These are phyloP conservation scores for Sardina pilchardus DNA, from an alignment of 2,113 vertebrate genomes.

Conservation along the genomic window DNA sequence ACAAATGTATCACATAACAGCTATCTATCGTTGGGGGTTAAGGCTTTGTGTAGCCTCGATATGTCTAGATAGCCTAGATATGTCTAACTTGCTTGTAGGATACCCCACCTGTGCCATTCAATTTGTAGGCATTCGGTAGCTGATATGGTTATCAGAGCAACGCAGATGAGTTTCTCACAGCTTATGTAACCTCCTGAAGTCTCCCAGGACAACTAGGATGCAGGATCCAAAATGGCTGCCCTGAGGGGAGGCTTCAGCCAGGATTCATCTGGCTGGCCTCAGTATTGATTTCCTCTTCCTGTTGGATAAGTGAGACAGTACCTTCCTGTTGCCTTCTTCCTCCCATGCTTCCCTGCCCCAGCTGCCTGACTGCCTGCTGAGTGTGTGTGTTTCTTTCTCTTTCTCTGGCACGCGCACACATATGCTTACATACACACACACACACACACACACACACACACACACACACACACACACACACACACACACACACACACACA, in stretches of 20 bases:
- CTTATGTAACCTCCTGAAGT: neutral
- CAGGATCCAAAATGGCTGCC: neutral
- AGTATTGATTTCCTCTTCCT: slow-evolving; percentile 50
- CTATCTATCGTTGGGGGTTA: too few species aligned
- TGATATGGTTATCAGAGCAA: neutral
- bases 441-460: too few species aligned
- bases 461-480: too few species aligned
- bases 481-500: too few species aligned
- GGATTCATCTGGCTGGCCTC: slow-evolving; percentile 16
- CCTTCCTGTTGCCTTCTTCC: slow-evolving; percentile 33
- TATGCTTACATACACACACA: too few species aligned
- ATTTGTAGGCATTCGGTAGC: too few species aligned
- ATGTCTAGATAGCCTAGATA: too few species aligned
- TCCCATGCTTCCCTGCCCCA: slow-evolving; percentile 17
- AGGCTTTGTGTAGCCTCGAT: too few species aligned
- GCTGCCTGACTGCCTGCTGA: slow-evolving; percentile 35
- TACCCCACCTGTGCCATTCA: too few species aligned
- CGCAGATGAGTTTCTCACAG: neutral
- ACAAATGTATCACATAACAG: too few species aligned
- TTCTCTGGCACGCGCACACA: too few species aligned
- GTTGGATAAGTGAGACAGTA: slow-evolving; percentile 56
- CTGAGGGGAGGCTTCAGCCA: slow-evolving; percentile 24
- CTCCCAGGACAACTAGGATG: neutral
- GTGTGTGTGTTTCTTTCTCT: neutral
- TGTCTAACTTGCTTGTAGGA: too few species aligned